Evolutionary conservation across 92 coral and sea anemone genomes (phyloP).

Genomic region (Phenganax subtilis): DNA sequence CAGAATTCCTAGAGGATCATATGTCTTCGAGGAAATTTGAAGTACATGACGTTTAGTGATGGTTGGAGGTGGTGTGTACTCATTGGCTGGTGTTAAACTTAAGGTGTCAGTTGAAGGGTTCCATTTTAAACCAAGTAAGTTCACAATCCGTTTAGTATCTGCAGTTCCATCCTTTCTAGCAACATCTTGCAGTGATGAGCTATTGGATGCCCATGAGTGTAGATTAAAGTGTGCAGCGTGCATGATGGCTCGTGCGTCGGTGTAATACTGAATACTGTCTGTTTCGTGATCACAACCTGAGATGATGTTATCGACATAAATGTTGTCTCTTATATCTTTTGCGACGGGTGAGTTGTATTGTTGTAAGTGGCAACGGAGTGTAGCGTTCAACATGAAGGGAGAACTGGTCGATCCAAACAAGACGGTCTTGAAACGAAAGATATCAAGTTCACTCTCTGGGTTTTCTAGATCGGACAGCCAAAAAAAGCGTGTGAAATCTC

Average conservation of each 20-base stretch:
- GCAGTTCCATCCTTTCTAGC: slow-evolving; percentile 11
- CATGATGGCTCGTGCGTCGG: neutral
- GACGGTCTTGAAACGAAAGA: slow-evolving; percentile 43
- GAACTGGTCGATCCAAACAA: slow-evolving; percentile 47
- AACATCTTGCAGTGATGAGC: slow-evolving; percentile 14
- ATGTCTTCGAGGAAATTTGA: neutral
- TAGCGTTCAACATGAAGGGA: slow-evolving; percentile 47
- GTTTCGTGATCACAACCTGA: slow-evolving; percentile 17
- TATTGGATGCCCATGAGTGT: slow-evolving; percentile 41
- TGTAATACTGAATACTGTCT: slow-evolving; percentile 5
- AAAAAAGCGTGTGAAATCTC: slow-evolving; percentile 50
- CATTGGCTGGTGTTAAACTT: neutral
- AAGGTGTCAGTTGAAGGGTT: neutral
- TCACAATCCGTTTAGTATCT: slow-evolving; percentile 19
- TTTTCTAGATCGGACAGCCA: slow-evolving; percentile 41
- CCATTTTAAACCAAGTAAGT: slow-evolving; percentile 25
- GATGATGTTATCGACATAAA: slow-evolving; percentile 49
- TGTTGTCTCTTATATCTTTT: slow-evolving; percentile 44
- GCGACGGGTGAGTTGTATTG: slow-evolving; percentile 32
- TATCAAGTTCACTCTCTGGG: slow-evolving; percentile 36
- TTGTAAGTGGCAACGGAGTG: slow-evolving; percentile 30
- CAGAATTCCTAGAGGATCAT: slow-evolving; percentile 46
- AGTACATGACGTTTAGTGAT: neutral
- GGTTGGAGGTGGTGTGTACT: slow-evolving; percentile 3
- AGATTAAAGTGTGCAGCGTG: neutral